Evolutionary conservation across 2,888 invertebrate genomes (phyloP), one percentile per base, ranked within the genome.

Genomic region (Conistra vaccinii): DNA sequence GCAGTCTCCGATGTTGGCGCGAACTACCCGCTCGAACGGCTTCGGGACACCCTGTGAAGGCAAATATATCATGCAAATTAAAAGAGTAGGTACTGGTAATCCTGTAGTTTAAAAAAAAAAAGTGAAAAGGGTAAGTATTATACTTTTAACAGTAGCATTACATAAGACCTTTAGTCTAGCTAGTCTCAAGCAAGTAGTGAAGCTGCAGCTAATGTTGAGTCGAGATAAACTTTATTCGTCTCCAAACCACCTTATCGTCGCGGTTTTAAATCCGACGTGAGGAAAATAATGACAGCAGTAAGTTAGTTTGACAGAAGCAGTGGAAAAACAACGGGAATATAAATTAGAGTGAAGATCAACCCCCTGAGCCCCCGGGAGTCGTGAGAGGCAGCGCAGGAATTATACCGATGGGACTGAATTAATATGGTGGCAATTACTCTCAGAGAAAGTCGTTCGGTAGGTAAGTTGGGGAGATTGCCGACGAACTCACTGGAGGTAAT

Each of bases 1-100:
- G 86, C 99, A 98, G 95, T 99, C 99, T 20, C 99, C 99, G 90
- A 99, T 99, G 94, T 99, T 99, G 29, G 99, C 99, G 90, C 98
- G 98, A 87, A 99, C 98, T 57, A 99, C 99, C 92, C 98, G 98
- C 55, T 97, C 97, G 94, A 99, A 99, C 2, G 99, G 99, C 92
- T 99, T 98, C 89, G 97, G 96, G 0, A 95, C 97, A 10, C 99
- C 99, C 98, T 99, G 95, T 4, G 87, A 76, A 32, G 2, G 29
- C 20, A 48, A 75, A 39, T 5, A 26, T n/a, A 42, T 20, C 6
- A 29, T n/a, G n/a, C 9, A 35, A 65, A 26, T 2, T n/a, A n/a
- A n/a, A n/a, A n/a, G n/a, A n/a, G 4, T 3, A 32, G 23, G 17
- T 61, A 57, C 17, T n/a, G n/a, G 10, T 61, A 57, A 17, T 26